Base-by-base conservation (phyloP, 2,113 vertebrate genomes). In the Hylia prasina region DNA sequence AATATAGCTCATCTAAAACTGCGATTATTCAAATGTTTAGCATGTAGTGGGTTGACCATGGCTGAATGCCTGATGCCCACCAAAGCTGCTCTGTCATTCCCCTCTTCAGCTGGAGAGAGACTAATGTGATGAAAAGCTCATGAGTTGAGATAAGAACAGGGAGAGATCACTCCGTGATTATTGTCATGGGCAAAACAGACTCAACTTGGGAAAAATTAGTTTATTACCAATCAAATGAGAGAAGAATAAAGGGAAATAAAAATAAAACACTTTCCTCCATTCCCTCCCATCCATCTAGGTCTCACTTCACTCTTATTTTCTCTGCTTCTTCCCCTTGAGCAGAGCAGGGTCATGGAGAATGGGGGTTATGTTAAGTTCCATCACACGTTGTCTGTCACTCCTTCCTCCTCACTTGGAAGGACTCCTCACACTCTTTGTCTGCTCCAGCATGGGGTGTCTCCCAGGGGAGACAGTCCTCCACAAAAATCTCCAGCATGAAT, bases 321-420 rank as follows among this genome's bases (percentile, higher is more conserved):
- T 37, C 33, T 30, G 2, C 5, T 39, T 53, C 16, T n/a, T 45
- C 13, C 16, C 15, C 6, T 7, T 7, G 2, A 75, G 30, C 13
- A 40, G 39, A 39, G 24, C 30, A 82, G 30, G 13, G 9, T 16
- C 13, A 3, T 18, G 23, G 24, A 9, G 15, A 25, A 47, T 35
- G 9, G 16, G 11, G 3, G 4, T 15, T n/a, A 7, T 28, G 37
- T 19, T 58, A 33, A 28, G 15, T 19, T 58, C 21, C 37, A 39
- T 44, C 19, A 45, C 8, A 58, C 0, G 0, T 66, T 45, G 19
- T 66, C 10, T 81, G 39, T 15, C 20, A 9, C 9, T 66, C n/a
- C 37, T 51, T 58, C 3, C 23, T 58, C 24, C 28, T 60, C 39
- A 22, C 1, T 2, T 2, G 30, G 30, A 20, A 79, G 5, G 21